Base-by-base conservation (phyloP, 2,797 vertebrate genomes). In the Acanthornis magna region DNA sequence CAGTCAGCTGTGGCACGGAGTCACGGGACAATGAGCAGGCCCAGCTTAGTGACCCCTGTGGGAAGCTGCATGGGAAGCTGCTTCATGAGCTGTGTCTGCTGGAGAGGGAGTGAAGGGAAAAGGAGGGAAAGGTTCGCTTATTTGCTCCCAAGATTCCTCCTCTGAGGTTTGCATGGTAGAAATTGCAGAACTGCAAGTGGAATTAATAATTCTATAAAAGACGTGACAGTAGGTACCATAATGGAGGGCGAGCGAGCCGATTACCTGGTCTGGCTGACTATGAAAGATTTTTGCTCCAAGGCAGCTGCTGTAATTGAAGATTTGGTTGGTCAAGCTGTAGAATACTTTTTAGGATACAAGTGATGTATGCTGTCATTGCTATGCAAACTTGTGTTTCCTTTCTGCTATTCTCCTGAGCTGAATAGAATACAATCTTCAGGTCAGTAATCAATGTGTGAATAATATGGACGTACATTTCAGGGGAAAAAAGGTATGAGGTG, bases 241-340 rank as follows among this genome's bases (percentile, higher is more conserved):
- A 82, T 4, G 7, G 81, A 77, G 51, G 57, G 27, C 78, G 76
- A 87, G 45, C 1, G 7, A 82, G 84, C 58, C 61, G 17, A 3
- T 90, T 84, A 54, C 58, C 54, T 4, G 2, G 17, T 81, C 67
- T 81, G 72, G 30, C 42, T 88, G 66, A 30, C 54, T 91, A 25
- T 20, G 92, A 82, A 87, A 81, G 40, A 36, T 34, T 74, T 82
- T 86, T 92, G 26, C 88, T 95, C 80, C 45, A 25, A 61, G 88
- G 76, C 45, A 62, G 72, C 62, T 63, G 19, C 22, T 60, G 58
- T 81, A 95, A 95, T 76, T 91, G 72, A 77, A 76, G 92, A 92
- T 86, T 81, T 83, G 63, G 32, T 80, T 92, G 79, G 68, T 81
- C 68, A 91, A 89, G 51, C 70, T 78, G 51, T 93, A 89, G 86